A percentile compares a stretch with the other conserved stretches of the same genome.
phyloP scores from a whole-genome alignment of 2,888 invertebrate species.

The Hoplodrina blanda region DNA sequence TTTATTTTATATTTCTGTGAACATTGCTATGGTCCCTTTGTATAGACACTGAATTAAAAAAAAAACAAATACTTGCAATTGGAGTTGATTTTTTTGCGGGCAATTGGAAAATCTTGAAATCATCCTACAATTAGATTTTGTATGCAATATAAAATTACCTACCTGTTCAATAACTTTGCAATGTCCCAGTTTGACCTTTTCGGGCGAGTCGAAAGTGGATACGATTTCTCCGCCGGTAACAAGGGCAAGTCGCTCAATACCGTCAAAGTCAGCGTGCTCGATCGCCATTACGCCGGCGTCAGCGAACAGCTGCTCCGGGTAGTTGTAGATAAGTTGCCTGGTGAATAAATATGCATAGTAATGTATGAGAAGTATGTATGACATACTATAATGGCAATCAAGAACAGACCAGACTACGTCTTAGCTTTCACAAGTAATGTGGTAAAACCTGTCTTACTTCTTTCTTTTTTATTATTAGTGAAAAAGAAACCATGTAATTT shows the following conservation, averaged over 20 bases:
- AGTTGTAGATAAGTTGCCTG: slow-evolving; percentile 99
- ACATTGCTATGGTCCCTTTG: too few relatives aligned
- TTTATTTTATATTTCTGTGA: too few relatives aligned
- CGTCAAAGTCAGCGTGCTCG: slow-evolving; percentile 99
- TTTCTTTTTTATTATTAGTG: too few relatives aligned
- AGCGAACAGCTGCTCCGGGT: slow-evolving; percentile 99
- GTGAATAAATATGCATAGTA: neutral
- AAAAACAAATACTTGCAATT: too few relatives aligned
- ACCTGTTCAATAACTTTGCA: slow-evolving; percentile 99
- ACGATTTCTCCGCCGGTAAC: slow-evolving; percentile 99
- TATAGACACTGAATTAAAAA: neutral
- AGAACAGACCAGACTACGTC: neutral
- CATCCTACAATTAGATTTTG: too few relatives aligned
- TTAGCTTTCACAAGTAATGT: too few relatives aligned
- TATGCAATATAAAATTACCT: slow-evolving; percentile 78
- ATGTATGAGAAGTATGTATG: neutral
- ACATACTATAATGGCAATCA: neutral
- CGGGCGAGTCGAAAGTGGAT: slow-evolving; percentile 99
- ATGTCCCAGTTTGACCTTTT: slow-evolving; percentile 96
- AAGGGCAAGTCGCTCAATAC: slow-evolving; percentile 98
- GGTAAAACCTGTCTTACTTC: too few relatives aligned
- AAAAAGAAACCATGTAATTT: too few relatives aligned
- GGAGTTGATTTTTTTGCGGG: neutral
- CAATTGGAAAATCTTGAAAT: neutral
- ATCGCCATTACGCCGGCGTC: slow-evolving; percentile 99